phyloP scores from a whole-genome alignment of 2,797 vertebrate species.

The Hybognathus amarus region DNA sequence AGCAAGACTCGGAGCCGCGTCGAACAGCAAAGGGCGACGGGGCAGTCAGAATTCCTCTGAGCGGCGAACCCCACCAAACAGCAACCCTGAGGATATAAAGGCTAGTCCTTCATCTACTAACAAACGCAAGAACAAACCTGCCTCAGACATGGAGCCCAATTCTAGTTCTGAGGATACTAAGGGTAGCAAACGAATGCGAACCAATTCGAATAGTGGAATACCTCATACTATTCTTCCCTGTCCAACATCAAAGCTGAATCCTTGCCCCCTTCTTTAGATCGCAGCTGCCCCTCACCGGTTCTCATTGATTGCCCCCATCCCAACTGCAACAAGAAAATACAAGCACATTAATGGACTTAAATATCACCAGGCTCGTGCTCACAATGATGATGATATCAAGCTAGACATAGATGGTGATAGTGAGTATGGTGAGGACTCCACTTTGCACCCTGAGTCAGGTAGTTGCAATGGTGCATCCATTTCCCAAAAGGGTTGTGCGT shows the following conservation, averaged over 20 bases:
- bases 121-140: slow-evolving; percentile 94
- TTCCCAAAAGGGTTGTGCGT: slow-evolving; percentile 92
- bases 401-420: slow-evolving; percentile 93
- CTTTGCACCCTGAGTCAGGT: slow-evolving; percentile 86
- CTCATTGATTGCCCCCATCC: slow-evolving; percentile 99
- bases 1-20: slow-evolving; percentile 95
- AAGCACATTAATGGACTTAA: slow-evolving; percentile 99
- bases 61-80: slow-evolving; percentile 89
- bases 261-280: slow-evolving; percentile 83
- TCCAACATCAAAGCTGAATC: slow-evolving; percentile 87
- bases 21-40: slow-evolving; percentile 94
- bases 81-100: slow-evolving; percentile 90
- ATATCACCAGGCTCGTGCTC: slow-evolving; percentile 98
- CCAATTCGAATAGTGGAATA: slow-evolving; percentile 89
- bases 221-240: slow-evolving; percentile 79
- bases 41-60: slow-evolving; percentile 97
- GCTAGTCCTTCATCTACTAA: slow-evolving; percentile 92
- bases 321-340: slow-evolving; percentile 99
- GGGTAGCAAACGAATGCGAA: slow-evolving; percentile 97
- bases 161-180: slow-evolving; percentile 99
- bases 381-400: slow-evolving; percentile 95
- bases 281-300: slow-evolving; percentile 92
- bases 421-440: slow-evolving; percentile 92
- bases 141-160: slow-evolving; percentile 97
- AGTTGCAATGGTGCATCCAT: slow-evolving; percentile 90